Percentiles rank a stretch among this genome's conserved stretches.
Conservation (phyloP, 92 coral and sea anemone species). For the Phenganax subtilis region DNA sequence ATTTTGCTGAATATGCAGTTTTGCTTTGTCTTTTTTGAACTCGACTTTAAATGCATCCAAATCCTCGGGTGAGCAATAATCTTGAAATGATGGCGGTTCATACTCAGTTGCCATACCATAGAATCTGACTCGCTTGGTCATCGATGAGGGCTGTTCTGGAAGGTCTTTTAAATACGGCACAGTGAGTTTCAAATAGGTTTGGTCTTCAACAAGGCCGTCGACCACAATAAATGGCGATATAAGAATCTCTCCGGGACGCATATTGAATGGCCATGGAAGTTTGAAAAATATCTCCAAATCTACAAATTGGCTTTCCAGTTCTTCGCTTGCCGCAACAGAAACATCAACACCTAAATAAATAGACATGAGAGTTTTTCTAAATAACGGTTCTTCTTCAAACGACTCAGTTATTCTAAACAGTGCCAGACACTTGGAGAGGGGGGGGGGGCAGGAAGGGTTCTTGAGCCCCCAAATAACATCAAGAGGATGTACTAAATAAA, state of each 20-base stretch:
- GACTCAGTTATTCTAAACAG: not conserved
- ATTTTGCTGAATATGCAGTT: constrained; percentile 25
- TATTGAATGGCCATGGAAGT: constrained; percentile 10
- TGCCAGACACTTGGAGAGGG: too few species aligned
- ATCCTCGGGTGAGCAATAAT: constrained; percentile 15
- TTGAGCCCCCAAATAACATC: not conserved
- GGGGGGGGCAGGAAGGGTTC: too few species aligned
- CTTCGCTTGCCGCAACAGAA: not conserved
- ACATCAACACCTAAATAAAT: constrained; percentile 19
- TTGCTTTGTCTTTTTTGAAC: constrained; percentile 5
- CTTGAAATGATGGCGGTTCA: not conserved
- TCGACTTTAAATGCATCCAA: constrained; percentile 27
- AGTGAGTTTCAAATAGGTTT: constrained; percentile 7
- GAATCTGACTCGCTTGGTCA: constrained; percentile 39
- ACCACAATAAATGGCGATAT: constrained; percentile 18
- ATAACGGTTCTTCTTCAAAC: too few species aligned
- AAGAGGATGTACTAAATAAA: not conserved
- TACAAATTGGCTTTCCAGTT: not conserved
- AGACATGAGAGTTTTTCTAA: not conserved
- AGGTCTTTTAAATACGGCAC: constrained; percentile 11
- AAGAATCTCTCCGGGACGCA: constrained; percentile 11
- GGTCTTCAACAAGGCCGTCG: constrained; percentile 11
- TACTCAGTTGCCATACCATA: constrained; percentile 3
- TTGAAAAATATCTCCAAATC: constrained; percentile 7
- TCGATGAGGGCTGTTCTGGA: constrained; percentile 9